Evolutionary conservation across 92 coral and sea anemone genomes (phyloP).

Genomic region (Phenganax marumi): DNA sequence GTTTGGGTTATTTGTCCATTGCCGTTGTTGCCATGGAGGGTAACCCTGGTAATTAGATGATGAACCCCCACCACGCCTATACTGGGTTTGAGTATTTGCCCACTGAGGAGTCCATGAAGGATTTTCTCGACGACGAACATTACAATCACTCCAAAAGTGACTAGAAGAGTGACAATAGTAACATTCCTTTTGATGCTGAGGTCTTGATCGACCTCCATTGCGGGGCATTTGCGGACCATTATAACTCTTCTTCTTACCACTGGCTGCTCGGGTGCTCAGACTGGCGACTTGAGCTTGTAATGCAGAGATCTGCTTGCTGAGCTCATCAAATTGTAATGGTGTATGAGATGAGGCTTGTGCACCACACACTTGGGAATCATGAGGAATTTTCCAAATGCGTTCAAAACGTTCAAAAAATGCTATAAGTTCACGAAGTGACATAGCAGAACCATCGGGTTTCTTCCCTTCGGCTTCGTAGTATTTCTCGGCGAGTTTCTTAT

Average conservation of each 20-base stretch:
- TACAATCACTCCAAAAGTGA: slow-evolving; percentile 23
- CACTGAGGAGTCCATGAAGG: not conserved
- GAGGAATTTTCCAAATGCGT: slow-evolving; percentile 19
- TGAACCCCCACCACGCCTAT: no score
- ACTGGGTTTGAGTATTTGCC: no score
- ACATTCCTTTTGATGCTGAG: not conserved
- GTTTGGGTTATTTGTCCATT: slow-evolving; percentile 8
- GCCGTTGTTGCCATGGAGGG: not conserved
- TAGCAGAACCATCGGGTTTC: slow-evolving; percentile 1
- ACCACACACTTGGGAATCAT: slow-evolving; percentile 10
- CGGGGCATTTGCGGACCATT: not conserved
- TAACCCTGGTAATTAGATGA: no score
- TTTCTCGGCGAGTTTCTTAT: not conserved
- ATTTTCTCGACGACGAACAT: slow-evolving; percentile 17
- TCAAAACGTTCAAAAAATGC: slow-evolving; percentile 10
- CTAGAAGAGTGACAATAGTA: slow-evolving; percentile 7
- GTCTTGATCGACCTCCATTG: not conserved
- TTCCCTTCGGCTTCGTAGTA: slow-evolving; percentile 18
- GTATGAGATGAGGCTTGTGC: not conserved
- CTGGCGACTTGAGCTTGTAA: not conserved
- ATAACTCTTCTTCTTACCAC: not conserved
- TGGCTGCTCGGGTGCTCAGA: not conserved
- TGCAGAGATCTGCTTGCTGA: not conserved
- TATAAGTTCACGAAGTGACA: slow-evolving; percentile 1
- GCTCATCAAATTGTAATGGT: not conserved